These are phyloP conservation scores for Campoplex nolae DNA, from an alignment of 2,888 invertebrate genomes.

Conservation along the genomic window DNA sequence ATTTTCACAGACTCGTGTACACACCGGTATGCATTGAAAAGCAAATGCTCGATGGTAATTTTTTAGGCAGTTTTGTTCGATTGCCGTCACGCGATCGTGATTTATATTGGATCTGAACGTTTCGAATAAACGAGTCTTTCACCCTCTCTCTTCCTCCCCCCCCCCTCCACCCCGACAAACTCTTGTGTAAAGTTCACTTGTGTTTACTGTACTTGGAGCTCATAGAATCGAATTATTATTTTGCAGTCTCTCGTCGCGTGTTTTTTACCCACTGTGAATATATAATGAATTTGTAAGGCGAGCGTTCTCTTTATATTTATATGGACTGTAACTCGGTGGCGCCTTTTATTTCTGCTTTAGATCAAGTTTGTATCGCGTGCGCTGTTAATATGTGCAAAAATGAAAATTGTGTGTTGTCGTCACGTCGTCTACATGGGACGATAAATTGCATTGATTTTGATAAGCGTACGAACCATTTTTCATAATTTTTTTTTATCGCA, in stretches of 20 bases:
- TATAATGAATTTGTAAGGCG: slow-evolving; percentile 50
- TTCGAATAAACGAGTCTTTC: slow-evolving; percentile 57
- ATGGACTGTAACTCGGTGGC: slow-evolving; percentile 16
- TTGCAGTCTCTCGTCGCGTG: slow-evolving; percentile 55
- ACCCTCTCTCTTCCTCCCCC: slow-evolving; percentile 46
- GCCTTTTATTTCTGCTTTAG: slow-evolving; percentile 1
- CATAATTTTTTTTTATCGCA: neutral
- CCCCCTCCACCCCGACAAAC: neutral
- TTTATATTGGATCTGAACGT: slow-evolving; percentile 58
- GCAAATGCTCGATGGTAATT: slow-evolving; percentile 40
- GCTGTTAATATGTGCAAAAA: slow-evolving; percentile 34
- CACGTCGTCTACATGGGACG: slow-evolving; percentile 2
- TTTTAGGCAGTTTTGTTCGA: slow-evolving; percentile 58
- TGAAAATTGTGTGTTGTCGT: slow-evolving; percentile 15
- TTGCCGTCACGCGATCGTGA: slow-evolving; percentile 60
- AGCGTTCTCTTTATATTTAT: slow-evolving; percentile 14
- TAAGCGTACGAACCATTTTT: neutral
- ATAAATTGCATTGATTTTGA: neutral
- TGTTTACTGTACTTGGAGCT: slow-evolving; percentile 46
- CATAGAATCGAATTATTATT: slow-evolving; percentile 51
- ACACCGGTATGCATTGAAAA: slow-evolving; percentile 23
- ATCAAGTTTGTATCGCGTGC: slow-evolving; percentile 37
- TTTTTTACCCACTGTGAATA: slow-evolving; percentile 56
- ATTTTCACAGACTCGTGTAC: slow-evolving; percentile 29
- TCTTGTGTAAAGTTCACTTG: slow-evolving; percentile 33